These are phyloP conservation scores for Junco hyemalis DNA, from an alignment of 2,113 vertebrate species.

Conservation along the genomic window DNA sequence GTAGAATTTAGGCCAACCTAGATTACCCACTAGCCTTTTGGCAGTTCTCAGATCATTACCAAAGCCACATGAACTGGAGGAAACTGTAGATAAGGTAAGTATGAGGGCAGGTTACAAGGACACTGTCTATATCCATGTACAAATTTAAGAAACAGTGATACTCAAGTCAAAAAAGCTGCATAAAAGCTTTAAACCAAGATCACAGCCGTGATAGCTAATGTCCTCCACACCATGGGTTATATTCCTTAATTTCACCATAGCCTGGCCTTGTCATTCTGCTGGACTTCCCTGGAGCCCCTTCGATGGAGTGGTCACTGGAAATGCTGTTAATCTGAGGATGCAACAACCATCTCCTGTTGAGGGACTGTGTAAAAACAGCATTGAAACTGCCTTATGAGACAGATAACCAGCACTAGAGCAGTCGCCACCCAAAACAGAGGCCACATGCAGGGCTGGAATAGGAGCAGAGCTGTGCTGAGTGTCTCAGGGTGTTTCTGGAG, in stretches of 20 bases:
- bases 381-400: not conserved
- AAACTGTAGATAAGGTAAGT: not conserved
- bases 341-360: not conserved
- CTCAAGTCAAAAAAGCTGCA: not conserved
- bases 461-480: not conserved
- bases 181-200: not conserved
- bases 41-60: not conserved
- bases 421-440: not conserved
- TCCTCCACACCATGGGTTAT: not conserved
- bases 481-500: not conserved
- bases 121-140: accelerated
- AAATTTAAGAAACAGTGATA: not conserved
- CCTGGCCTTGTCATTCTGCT: not conserved
- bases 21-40: not conserved
- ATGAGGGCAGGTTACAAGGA: not conserved
- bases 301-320: not conserved
- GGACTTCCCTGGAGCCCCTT: not conserved
- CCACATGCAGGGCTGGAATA: accelerated
- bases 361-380: not conserved
- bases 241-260: not conserved
- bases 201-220: not conserved
- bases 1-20: not conserved
- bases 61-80: not conserved
- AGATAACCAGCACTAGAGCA: not conserved
- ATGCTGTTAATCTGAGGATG: not conserved